Evolutionary conservation across 2,113 vertebrate genomes (phyloP).

Genomic region (Bombycilla garrulus): DNA sequence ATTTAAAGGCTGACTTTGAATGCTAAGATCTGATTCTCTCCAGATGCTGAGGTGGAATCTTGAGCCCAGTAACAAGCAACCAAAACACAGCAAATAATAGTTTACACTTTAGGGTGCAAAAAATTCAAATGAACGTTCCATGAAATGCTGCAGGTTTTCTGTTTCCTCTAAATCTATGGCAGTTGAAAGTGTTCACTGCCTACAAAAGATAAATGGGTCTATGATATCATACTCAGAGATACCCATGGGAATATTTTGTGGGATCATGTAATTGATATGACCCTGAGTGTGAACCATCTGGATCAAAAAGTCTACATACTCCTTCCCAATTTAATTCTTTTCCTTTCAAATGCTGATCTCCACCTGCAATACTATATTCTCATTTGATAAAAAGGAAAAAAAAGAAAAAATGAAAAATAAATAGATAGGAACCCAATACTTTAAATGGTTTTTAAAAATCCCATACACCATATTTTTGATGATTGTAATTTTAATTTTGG

Average conservation of each 20-base stretch:
- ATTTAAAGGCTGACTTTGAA: neutral
- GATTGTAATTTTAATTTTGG: neutral
- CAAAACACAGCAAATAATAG: neutral
- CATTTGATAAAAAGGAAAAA: neutral
- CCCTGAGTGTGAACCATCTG: neutral
- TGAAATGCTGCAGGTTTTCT: neutral
- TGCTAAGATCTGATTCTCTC: neutral
- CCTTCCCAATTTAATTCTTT: neutral
- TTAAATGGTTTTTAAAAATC: neutral
- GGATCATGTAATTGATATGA: neutral
- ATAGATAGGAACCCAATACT: neutral
- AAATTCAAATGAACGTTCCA: neutral
- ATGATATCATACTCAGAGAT: neutral
- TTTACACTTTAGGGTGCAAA: neutral
- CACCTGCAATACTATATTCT: neutral
- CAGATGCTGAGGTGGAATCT: neutral
- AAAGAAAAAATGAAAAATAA: neutral
- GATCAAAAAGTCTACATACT: accelerated
- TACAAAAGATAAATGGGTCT: neutral
- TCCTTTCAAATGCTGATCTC: neutral
- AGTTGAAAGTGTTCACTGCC: neutral
- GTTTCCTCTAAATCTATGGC: neutral
- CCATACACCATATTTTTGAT: neutral
- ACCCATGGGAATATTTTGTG: neutral
- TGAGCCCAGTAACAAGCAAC: neutral